Percentiles rank a stretch among this genome's conserved stretches.
phyloP scores from a whole-genome alignment of 2,888 invertebrate genomes.

The Pristionchus arcanus region DNA sequence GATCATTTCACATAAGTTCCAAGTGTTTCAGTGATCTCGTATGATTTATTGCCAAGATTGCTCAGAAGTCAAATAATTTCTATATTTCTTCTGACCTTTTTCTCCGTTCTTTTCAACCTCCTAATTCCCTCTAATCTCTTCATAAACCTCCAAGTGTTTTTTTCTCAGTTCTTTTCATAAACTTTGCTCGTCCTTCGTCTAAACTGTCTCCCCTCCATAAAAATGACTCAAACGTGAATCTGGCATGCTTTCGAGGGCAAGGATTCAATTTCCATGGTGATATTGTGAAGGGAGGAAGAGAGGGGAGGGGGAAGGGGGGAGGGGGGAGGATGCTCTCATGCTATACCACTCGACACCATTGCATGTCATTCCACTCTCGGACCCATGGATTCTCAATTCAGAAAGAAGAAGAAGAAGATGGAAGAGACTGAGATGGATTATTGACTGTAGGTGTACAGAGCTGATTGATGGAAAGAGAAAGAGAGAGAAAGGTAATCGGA shows the following conservation, averaged over 20 bases:
- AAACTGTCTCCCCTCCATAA: background rate
- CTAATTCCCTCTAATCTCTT: constrained; percentile 31
- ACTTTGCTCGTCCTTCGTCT: background rate
- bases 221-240: background rate
- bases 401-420: background rate
- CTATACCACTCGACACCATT: constrained; percentile 7
- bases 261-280: constrained; percentile 34
- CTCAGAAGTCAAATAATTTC: background rate
- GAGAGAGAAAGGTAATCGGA: constrained; percentile 24
- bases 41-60: background rate
- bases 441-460: background rate
- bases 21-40: background rate
- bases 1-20: background rate
- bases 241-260: background rate
- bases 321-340: background rate
- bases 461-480: constrained; percentile 15
- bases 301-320: background rate
- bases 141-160: constrained; percentile 15
- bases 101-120: background rate
- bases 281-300: background rate
- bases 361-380: constrained; percentile 44
- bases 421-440: background rate
- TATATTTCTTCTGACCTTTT: background rate
- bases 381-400: background rate
- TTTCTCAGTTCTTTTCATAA: constrained; percentile 18